These are phyloP conservation scores for Ornithoptera priamus DNA, from an alignment of 2,888 invertebrate species.

Conservation along the genomic window DNA sequence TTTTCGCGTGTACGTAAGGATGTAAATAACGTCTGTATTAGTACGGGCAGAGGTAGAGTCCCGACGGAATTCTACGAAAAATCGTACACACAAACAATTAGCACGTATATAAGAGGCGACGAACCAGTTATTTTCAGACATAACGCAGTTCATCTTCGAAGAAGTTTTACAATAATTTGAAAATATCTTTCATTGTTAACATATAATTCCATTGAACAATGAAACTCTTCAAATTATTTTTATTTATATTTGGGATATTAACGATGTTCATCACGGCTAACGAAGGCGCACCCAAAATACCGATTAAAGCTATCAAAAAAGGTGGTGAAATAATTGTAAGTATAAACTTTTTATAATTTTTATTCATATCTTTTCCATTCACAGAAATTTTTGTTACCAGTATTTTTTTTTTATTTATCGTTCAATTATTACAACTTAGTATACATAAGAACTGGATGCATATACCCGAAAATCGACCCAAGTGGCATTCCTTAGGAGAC, in stretches of 20 bases:
- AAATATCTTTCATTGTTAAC: not conserved
- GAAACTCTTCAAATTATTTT: constrained; percentile 13
- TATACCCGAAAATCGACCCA: no score
- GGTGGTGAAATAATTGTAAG: constrained; percentile 47
- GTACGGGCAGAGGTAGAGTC: constrained; percentile 9
- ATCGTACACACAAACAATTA: not conserved
- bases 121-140: not conserved
- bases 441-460: no score
- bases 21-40: not conserved
- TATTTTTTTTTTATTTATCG: no score
- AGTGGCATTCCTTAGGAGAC: no score
- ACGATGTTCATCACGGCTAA: constrained; percentile 34
- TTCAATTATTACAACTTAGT: no score
- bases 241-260: constrained; percentile 21
- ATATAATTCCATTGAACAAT: constrained; percentile 9
- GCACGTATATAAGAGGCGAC: constrained; percentile 7
- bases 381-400: no score
- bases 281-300: constrained; percentile 47
- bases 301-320: constrained; percentile 45
- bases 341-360: constrained; percentile 24
- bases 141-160: not conserved
- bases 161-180: not conserved
- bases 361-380: no score
- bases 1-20: not conserved
- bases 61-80: constrained; percentile 9